A percentile compares a stretch with the other conserved stretches of the same genome.
Evolutionary conservation across 2,113 vertebrate genomes (phyloP).

Genomic region (Erythrolamprus reginae): DNA sequence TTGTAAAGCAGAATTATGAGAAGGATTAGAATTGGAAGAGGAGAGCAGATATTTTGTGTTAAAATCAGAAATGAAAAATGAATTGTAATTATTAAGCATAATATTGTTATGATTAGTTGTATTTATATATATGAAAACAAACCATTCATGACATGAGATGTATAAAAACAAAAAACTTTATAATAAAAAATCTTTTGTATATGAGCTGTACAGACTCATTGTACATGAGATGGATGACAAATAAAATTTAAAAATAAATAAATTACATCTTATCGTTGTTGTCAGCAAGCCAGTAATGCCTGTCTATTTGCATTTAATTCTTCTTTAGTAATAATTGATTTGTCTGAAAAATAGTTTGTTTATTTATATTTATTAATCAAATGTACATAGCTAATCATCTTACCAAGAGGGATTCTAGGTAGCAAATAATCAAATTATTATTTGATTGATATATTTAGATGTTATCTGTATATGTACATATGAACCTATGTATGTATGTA

Average conservation of each 20-base stretch:
- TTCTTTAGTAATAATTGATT: background rate
- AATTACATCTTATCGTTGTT: too few relatives aligned
- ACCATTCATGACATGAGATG: too few relatives aligned
- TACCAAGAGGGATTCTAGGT: background rate
- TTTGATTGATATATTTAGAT: background rate
- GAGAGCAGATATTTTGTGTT: too few relatives aligned
- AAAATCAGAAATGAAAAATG: too few relatives aligned
- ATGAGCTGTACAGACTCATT: background rate
- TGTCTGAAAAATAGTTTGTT: background rate
- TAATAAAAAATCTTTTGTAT: background rate
- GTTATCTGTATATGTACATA: background rate
- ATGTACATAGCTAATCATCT: background rate
- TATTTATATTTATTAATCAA: background rate
- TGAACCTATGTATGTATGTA: too few relatives aligned
- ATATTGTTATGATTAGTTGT: too few relatives aligned
- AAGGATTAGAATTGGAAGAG: too few relatives aligned
- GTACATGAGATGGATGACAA: background rate
- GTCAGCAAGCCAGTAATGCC: background rate
- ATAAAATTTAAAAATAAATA: too few relatives aligned
- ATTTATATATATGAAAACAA: too few relatives aligned
- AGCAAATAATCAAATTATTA: background rate
- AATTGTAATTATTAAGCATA: too few relatives aligned
- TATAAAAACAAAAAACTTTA: too few relatives aligned
- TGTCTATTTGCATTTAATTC: background rate
- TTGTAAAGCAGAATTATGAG: too few relatives aligned